Evolutionary conservation across 2,797 vertebrate species (phyloP).

Genomic region (Tokudaia muenninki): DNA sequence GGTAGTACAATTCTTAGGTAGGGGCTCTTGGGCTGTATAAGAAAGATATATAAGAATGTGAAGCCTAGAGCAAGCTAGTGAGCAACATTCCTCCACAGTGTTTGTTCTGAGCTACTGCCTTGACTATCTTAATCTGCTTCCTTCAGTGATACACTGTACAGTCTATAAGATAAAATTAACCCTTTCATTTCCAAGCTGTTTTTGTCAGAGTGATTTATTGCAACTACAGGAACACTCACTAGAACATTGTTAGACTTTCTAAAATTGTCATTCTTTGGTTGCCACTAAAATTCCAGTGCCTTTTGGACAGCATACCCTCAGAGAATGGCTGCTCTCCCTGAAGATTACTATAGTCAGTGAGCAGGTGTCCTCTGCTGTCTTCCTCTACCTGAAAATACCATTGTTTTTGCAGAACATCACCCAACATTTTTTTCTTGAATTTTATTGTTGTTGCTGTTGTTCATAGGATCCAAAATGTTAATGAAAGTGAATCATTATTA

Average conservation of each 20-base stretch:
- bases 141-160: not conserved
- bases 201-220: not conserved
- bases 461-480: conserved; percentile 14
- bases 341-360: not conserved
- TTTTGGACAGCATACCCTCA: not conserved
- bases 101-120: not conserved
- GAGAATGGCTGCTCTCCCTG: not conserved
- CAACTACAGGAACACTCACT: not conserved
- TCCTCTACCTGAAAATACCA: not conserved
- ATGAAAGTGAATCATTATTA: conserved; percentile 31
- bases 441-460: conserved; percentile 27
- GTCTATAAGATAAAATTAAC: not conserved
- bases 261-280: not conserved
- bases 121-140: not conserved
- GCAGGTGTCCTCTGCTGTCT: not conserved
- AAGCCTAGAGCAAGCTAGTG: not conserved
- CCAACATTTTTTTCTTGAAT: conserved; percentile 7
- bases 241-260: not conserved
- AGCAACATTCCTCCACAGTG: not conserved
- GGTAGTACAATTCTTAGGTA: not conserved
- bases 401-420: not conserved
- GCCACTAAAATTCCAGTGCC: not conserved
- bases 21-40: not conserved
- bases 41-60: not conserved
- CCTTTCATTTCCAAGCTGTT: not conserved